Percentiles rank a stretch among this genome's conserved stretches.
These are phyloP conservation scores for Protomyctophum bolini DNA, from an alignment of 2,113 vertebrate species.

Conservation along the genomic window DNA sequence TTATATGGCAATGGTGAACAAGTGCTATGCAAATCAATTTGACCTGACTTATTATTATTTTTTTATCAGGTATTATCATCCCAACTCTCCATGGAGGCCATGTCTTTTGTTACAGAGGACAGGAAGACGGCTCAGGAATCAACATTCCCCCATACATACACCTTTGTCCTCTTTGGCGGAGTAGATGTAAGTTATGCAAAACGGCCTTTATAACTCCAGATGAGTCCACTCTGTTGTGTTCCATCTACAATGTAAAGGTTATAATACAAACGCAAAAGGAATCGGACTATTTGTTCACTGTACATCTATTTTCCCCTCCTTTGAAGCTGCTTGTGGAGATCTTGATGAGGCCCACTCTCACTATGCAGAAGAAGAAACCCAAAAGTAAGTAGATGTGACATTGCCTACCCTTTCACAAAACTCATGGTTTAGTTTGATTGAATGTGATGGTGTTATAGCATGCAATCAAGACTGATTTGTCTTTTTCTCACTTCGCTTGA, in stretches of 20 bases:
- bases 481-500: too few relatives aligned
- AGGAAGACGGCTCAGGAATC: constrained; percentile 92
- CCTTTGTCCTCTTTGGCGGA: constrained; percentile 97
- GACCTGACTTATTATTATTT: neutral
- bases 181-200: constrained; percentile 87
- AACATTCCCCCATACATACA: constrained; percentile 94
- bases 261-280: neutral
- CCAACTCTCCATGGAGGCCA: constrained; percentile 96
- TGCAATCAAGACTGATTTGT: too few relatives aligned
- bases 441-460: too few relatives aligned
- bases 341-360: constrained; percentile 95
- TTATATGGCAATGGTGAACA: too few relatives aligned
- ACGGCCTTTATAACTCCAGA: neutral
- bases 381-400: constrained; percentile 84
- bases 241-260: neutral
- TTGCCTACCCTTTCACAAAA: neutral
- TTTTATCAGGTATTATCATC: constrained; percentile 89
- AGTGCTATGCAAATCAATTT: neutral
- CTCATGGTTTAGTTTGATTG: too few relatives aligned
- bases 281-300: neutral
- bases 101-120: constrained; percentile 97
- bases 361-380: constrained; percentile 92
- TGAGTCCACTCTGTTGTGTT: neutral
- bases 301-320: constrained; percentile 1
- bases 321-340: constrained; percentile 95